Base-by-base conservation (phyloP, 2,797 vertebrate genomes). In the Oryzias dopingdopingensis region DNA sequence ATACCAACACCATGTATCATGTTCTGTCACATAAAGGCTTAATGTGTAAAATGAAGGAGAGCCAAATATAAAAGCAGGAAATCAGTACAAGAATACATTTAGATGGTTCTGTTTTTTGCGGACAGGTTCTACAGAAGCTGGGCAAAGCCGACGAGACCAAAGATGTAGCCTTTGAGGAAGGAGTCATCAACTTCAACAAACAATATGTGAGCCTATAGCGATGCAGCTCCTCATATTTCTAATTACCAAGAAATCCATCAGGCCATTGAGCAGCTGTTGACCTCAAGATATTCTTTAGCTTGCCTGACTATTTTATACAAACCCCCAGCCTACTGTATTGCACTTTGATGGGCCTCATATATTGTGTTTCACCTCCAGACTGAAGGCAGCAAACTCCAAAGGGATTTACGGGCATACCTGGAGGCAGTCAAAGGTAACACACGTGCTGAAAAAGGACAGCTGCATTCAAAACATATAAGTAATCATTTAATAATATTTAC, bases 81-180 rank as follows among this genome's bases (percentile, higher is more conserved):
- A 22, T 22, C 14, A 20, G 20, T 15, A 52, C 18, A n/a, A 5
- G 12, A 18, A 23, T 20, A 14, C 32, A 7, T 20, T 13, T 26
- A 14, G 2, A 4, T 15, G 40, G 6, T 48, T 4, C 14, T 10
- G 32, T 18, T 23, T 66, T 64, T 63, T 64, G 51, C 14, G 56
- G 10, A 20, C 86, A 99, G 97, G 97, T 99, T 70, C 89, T 99
- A 55, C 97, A 99, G 90, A 99, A 99, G 73, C 94, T 99, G 66
- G 97, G 97, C 18, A 99, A 98, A 89, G 97, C 97, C 0, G 97
- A 99, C 37, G 97, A 99, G 86, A 99, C 97, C 52, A 99, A 97
- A 91, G 97, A 99, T 61, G 86, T 93, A 43, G 95, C 96, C 57
- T 99, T 99, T 56, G 96, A 99, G 80, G 97, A 99, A 68, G 96